phyloP scores from a whole-genome alignment of 1,140 invertebrate genomes.

The Conus betulinus region DNA sequence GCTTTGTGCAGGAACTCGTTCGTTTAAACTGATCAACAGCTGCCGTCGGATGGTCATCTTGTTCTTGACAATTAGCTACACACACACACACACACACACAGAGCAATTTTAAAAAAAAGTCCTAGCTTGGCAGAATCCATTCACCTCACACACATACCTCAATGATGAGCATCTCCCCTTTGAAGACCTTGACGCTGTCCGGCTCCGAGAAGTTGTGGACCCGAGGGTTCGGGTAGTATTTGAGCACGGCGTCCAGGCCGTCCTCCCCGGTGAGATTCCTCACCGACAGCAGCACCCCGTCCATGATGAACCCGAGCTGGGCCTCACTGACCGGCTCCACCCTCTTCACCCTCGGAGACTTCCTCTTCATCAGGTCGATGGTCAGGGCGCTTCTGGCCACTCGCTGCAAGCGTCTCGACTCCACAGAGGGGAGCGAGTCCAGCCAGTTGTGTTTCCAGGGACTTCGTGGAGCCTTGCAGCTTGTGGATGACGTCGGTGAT shows the following conservation, averaged over 20 bases:
- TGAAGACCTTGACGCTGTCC: slow-evolving; percentile 87
- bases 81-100: no score
- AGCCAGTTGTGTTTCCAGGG: background rate
- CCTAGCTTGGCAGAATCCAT: background rate
- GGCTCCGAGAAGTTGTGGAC: slow-evolving; percentile 89
- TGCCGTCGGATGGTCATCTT: no score
- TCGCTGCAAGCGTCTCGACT: background rate
- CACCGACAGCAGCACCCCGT: slow-evolving; percentile 91
- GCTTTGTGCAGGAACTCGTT: no score
- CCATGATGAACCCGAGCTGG: slow-evolving; percentile 94
- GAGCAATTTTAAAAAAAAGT: background rate
- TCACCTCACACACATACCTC: slow-evolving; percentile 79
- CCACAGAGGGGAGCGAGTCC: background rate
- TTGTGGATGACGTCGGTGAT: slow-evolving; percentile 63
- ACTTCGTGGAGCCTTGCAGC: background rate
- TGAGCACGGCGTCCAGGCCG: slow-evolving; percentile 85
- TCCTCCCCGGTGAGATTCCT: slow-evolving; percentile 91
- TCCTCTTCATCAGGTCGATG: background rate
- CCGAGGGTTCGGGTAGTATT: slow-evolving; percentile 94
- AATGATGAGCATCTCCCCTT: slow-evolving; percentile 96
- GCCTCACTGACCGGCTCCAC: slow-evolving; percentile 74
- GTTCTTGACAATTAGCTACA: no score
- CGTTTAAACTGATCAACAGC: no score
- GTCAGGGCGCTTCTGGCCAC: background rate
- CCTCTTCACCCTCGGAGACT: background rate